A percentile compares a stretch with the other conserved stretches of the same genome.
These are phyloP conservation scores for Acrobasis consociella DNA, from an alignment of 2,888 invertebrate genomes.

Conservation along the genomic window DNA sequence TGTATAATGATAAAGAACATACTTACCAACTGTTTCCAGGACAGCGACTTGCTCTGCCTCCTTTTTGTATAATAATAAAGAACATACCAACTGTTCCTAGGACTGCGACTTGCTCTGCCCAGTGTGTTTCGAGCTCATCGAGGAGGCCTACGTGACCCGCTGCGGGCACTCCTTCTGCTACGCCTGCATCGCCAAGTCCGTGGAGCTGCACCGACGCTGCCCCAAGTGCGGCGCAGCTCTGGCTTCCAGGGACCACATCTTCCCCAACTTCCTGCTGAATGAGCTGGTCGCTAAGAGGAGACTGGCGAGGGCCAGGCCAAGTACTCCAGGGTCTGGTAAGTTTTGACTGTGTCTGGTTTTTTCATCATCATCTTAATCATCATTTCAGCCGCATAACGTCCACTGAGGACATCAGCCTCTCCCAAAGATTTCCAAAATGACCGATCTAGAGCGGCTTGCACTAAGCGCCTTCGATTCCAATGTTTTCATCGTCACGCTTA, in stretches of 20 bases:
- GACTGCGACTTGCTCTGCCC: slow-evolving; percentile 86
- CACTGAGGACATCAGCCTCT: too few species aligned
- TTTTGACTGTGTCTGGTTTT: slow-evolving; percentile 17
- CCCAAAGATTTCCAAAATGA: too few species aligned
- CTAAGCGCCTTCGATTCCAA: too few species aligned
- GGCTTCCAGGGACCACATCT: slow-evolving; percentile 87
- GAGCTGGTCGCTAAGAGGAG: slow-evolving; percentile 90
- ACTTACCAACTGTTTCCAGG: too few species aligned
- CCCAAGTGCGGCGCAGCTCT: slow-evolving; percentile 92
- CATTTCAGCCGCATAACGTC: too few species aligned
- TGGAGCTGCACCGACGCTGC: slow-evolving; percentile 90
- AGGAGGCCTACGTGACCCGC: slow-evolving; percentile 94
- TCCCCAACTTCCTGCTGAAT: slow-evolving; percentile 93
- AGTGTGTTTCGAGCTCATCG: slow-evolving; percentile 94
- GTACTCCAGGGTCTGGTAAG: slow-evolving; percentile 3
- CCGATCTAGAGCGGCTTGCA: too few species aligned
- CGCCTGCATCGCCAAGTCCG: slow-evolving; percentile 93
- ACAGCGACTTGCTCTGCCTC: too few species aligned
- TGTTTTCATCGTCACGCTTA: too few species aligned
- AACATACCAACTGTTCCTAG: slow-evolving; percentile 30
- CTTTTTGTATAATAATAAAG: too few species aligned
- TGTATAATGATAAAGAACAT: too few species aligned
- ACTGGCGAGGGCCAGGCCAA: slow-evolving; percentile 43
- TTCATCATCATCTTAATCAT: too few species aligned
- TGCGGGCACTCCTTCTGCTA: slow-evolving; percentile 97